These are phyloP conservation scores for Malthinus seriepunctatus DNA, from an alignment of 2,888 invertebrate genomes.

Conservation along the genomic window DNA sequence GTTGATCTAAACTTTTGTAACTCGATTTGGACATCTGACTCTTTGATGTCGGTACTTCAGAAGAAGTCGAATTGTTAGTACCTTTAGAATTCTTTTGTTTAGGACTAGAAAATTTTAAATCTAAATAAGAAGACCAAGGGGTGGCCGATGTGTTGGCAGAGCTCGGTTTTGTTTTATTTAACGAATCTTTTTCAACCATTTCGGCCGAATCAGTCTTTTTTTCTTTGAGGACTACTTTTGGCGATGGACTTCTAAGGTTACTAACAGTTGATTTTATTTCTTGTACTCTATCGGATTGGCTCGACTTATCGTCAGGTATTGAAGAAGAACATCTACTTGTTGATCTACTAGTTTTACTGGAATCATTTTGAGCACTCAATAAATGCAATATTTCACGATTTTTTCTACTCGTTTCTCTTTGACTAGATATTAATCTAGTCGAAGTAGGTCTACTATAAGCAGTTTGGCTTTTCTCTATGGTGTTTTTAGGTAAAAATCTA, in stretches of 20 bases:
- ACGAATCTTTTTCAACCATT: neutral
- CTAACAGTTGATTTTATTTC: slow-evolving; percentile 62
- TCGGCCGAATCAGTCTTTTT: neutral
- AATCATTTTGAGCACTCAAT: slow-evolving; percentile 48
- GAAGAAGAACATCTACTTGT: slow-evolving; percentile 43
- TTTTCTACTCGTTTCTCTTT: slow-evolving; percentile 50
- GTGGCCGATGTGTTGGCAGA: slow-evolving; percentile 48
- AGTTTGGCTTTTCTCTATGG: slow-evolving; percentile 53
- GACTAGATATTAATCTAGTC: slow-evolving; percentile 34
- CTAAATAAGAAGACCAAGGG: slow-evolving; percentile 68
- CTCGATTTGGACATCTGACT: neutral
- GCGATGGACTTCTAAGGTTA: slow-evolving; percentile 77
- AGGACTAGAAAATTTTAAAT: slow-evolving; percentile 55
- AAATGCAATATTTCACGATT: slow-evolving; percentile 51
- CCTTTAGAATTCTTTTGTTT: slow-evolving; percentile 20
- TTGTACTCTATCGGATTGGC: slow-evolving; percentile 35
- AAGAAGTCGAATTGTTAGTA: slow-evolving; percentile 40
- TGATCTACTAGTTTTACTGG: slow-evolving; percentile 44
- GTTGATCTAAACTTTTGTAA: too few species aligned
- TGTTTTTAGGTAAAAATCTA: slow-evolving; percentile 53
- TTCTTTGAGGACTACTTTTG: slow-evolving; percentile 59
- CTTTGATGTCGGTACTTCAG: slow-evolving; percentile 31
- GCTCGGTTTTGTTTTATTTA: neutral
- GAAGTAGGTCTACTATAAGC: slow-evolving; percentile 49
- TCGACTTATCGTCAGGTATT: slow-evolving; percentile 17